Evolutionary conservation across 2,113 vertebrate species (phyloP), one percentile per base, ranked within the genome.

Genomic region (Sorex araneus): DNA sequence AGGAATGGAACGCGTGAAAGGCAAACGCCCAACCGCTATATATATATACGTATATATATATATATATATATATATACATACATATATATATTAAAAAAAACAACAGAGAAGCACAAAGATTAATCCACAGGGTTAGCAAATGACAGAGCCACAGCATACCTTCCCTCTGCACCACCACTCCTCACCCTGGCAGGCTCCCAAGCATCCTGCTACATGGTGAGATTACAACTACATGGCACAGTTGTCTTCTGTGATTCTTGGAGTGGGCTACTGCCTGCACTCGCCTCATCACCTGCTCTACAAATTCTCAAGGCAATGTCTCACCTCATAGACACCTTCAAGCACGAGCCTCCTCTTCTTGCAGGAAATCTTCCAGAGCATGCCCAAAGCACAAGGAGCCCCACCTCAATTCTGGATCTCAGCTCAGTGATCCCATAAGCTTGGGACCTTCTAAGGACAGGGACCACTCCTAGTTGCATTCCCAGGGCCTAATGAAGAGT

Each of bases 81-180:
- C n/a, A n/a, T n/a, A n/a, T n/a, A n/a, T n/a, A n/a, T n/a, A 40
- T 40, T 40, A 4, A 40, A 40, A 40, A 32, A 81, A 89, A 57
- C 89, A 77, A 82, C 6, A 13, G 43, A 89, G 13, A 43, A 30
- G 64, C 30, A 34, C 13, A 54, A 66, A 73, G 32, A 18, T 67
- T 45, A 91, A 82, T 43, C n/a, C 30, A 57, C 34, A 64, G 92
- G 84, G 12, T 47, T 86, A 63, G 47, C 27, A 57, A 86, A 69
- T 12, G 43, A 73, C 21, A 67, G 57, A 90, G 82, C 28, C 74
- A 73, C 25, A 11, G 10, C 57, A 50, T 43, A 32, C 40, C 10
- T 23, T 50, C 47, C 47, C 47, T 50, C 47, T 13, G 6, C 13
- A 13, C 47, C 47, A 50, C 47, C 47, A 50, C 47, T 50, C 47